phyloP scores from a whole-genome alignment of 2,888 invertebrate species.

The Ectemnius cavifrons region DNA sequence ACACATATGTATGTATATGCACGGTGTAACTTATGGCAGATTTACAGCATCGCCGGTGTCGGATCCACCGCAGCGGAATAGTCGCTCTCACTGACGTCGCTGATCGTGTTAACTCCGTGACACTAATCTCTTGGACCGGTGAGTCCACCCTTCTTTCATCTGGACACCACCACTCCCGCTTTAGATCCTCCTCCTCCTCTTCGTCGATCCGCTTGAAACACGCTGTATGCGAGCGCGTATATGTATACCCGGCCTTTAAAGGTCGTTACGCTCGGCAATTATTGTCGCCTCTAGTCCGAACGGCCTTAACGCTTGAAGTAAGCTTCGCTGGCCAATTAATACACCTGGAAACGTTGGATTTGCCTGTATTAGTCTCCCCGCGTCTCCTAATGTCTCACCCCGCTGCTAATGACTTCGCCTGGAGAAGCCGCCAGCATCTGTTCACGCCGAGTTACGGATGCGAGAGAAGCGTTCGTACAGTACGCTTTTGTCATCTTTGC shows the following conservation, averaged over 20 bases:
- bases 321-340: constrained; percentile 13
- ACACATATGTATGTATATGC: no score
- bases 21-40: constrained; percentile 63
- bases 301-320: background rate
- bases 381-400: background rate
- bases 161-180: no score
- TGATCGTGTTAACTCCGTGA: constrained; percentile 55
- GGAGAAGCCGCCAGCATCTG: background rate
- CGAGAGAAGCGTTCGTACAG: no score
- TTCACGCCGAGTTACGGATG: background rate
- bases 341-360: constrained; percentile 3
- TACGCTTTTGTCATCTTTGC: no score
- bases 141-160: background rate
- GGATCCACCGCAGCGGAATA: constrained; percentile 36
- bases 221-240: background rate
- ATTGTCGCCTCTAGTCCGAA: constrained; percentile 32
- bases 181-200: constrained; percentile 7
- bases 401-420: constrained; percentile 2
- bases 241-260: constrained; percentile 52
- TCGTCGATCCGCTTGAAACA: background rate
- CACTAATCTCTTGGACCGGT: constrained; percentile 47
- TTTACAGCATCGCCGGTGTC: constrained; percentile 55
- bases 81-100: constrained; percentile 44
- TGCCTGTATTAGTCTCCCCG: background rate
- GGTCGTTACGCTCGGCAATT: constrained; percentile 52